Evolutionary conservation across 2,888 invertebrate species (phyloP).

Genomic region (Amiota minor): DNA sequence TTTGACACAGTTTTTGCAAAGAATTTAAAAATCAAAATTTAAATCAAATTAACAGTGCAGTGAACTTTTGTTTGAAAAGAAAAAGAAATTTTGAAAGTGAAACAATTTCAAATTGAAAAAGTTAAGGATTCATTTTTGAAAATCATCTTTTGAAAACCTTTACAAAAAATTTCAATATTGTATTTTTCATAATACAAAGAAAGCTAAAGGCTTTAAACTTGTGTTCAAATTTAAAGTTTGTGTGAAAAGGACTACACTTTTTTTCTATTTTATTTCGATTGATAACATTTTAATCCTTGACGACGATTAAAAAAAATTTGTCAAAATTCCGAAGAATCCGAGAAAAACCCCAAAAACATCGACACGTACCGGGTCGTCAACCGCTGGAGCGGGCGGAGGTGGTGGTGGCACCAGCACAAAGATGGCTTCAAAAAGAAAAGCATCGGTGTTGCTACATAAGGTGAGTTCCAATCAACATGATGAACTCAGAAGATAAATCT

Average conservation of each 20-base stretch:
- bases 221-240: neutral
- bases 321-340: conserved; percentile 73
- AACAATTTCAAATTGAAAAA: no score
- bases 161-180: no score
- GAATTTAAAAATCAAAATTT: neutral
- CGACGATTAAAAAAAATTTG: conserved; percentile 62
- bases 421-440: conserved; percentile 74
- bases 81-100: neutral
- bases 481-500: neutral
- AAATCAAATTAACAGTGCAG: neutral
- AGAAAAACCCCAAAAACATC: conserved; percentile 72
- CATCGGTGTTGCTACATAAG: conserved; percentile 74
- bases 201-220: neutral
- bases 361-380: conserved; percentile 72
- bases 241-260: conserved; percentile 13
- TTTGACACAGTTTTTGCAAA: neutral
- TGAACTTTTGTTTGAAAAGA: neutral
- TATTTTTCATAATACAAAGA: no score
- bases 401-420: conserved; percentile 70
- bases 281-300: conserved; percentile 48
- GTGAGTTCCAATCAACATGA: conserved; percentile 56
- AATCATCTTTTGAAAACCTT: no score
- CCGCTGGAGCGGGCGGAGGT: conserved; percentile 70
- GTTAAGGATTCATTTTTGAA: no score
- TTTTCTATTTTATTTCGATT: conserved; percentile 51